Evolutionary conservation across 2,113 vertebrate genomes (phyloP).

Genomic region (Gadus chalcogrammus): DNA sequence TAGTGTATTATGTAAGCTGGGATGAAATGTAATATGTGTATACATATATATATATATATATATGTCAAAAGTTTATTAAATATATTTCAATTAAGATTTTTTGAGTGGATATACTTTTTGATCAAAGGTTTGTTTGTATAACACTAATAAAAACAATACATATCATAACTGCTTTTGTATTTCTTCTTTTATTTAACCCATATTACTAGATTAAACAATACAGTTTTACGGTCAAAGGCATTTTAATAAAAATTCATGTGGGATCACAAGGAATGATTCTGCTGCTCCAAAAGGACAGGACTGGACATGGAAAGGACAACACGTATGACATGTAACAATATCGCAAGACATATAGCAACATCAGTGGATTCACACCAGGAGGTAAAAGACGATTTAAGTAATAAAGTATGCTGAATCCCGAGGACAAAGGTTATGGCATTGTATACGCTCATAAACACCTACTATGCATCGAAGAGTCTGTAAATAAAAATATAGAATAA

Average conservation of each 20-base stretch:
- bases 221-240: constrained; percentile 31
- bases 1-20: constrained; percentile 50
- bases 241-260: constrained; percentile 40
- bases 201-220: constrained; percentile 5
- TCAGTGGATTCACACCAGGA: background rate
- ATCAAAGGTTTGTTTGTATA: constrained; percentile 7
- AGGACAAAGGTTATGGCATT: background rate
- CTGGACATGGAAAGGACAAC: constrained; percentile 15
- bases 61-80: constrained; percentile 69
- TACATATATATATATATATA: constrained; percentile 35
- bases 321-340: constrained; percentile 18
- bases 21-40: constrained; percentile 54
- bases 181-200: background rate
- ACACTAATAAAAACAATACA: background rate
- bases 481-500: background rate
- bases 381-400: too few species aligned
- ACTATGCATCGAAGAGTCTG: background rate
- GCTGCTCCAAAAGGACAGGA: constrained; percentile 9
- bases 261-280: constrained; percentile 26
- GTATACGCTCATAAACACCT: constrained; percentile 4
- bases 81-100: constrained; percentile 68
- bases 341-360: constrained; percentile 14
- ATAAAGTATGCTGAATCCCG: constrained; percentile 12
- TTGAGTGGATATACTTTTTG: constrained; percentile 29
- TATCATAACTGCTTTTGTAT: too few species aligned